Conservation (phyloP, 2,113 vertebrate species). For the Alethe diademata region DNA sequence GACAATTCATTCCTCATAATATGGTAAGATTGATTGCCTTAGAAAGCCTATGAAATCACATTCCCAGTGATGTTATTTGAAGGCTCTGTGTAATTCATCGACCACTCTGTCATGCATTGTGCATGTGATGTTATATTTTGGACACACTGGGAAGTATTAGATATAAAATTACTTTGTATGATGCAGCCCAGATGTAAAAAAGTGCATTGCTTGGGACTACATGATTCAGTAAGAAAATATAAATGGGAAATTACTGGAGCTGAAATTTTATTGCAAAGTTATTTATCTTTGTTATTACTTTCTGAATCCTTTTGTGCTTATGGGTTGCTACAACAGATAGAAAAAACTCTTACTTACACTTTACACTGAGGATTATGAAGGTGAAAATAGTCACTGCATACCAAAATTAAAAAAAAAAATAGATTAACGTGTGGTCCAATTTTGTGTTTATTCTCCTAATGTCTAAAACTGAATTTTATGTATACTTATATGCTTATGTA, state of each 20-base stretch:
- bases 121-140: background rate
- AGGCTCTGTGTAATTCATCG: background rate
- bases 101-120: background rate
- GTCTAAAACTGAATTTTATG: background rate
- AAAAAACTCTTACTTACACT: constrained; percentile 39
- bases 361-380: constrained; percentile 44
- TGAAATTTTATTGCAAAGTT: constrained; percentile 74
- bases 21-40: background rate
- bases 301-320: constrained; percentile 65
- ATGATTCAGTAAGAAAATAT: constrained; percentile 72
- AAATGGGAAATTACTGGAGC: constrained; percentile 78
- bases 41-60: background rate
- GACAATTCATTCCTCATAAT: background rate
- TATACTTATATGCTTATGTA: background rate
- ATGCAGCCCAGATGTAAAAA: constrained; percentile 9
- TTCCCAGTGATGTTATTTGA: background rate
- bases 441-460: background rate
- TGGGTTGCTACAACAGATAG: constrained; percentile 8
- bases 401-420: background rate
- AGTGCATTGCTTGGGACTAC: constrained; percentile 31
- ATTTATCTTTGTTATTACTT: constrained; percentile 77
- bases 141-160: constrained; percentile 46
- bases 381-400: background rate
- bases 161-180: constrained; percentile 52
- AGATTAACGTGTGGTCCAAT: background rate